Base-by-base conservation (phyloP, 64 coral and sea anemone genomes). In the Montipora sp. region DNA sequence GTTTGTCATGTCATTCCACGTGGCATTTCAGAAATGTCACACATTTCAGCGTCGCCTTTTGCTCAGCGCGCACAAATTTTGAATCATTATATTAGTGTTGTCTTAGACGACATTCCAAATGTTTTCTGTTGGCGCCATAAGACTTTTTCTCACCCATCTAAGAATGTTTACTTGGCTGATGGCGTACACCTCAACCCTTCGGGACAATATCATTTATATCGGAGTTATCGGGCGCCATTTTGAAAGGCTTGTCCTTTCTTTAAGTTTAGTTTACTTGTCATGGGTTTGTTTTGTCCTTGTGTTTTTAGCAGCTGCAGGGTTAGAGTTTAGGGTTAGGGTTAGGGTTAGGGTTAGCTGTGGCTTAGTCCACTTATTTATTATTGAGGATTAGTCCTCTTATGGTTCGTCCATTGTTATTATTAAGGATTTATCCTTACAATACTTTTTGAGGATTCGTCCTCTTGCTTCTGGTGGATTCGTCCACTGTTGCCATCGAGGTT, bases 1-100 rank as follows among this genome's bases (percentile, higher is more conserved):
- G 88, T 90, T 12, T 90, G 75, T 53, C 76, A 78, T 65, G 88
- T 90, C 50, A 80, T 90, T 77, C 75, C 88, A 46, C 87, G 74
- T 59, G 74, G 73, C 51, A 57, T 48, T 43, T 78, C 18, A 8
- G 21, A 27, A 27, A 63, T 69, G 16, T 47, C 45, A 36, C 82
- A 63, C 27, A 23, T 70, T 19, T 2, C 2, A 16, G 70, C 21
- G 70, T 73, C 20, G 23, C 70, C 9, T 73, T 90, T 90, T 71
- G 66, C 60, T 23, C 20, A 65, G 4, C 2, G 36, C 46, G 81
- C 81, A 48, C 23, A 47, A 47, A 84, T 68, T 19, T 72, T 87
- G 24, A 87, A 87, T 70, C 83, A 71, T 18, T 87, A 73, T 87
- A 45, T 87, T 68, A 21, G 60, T 15, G 63, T 45, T 47, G 83